Evolutionary conservation across 2,888 invertebrate species (phyloP).

Genomic region (Lathronympha strigana): DNA sequence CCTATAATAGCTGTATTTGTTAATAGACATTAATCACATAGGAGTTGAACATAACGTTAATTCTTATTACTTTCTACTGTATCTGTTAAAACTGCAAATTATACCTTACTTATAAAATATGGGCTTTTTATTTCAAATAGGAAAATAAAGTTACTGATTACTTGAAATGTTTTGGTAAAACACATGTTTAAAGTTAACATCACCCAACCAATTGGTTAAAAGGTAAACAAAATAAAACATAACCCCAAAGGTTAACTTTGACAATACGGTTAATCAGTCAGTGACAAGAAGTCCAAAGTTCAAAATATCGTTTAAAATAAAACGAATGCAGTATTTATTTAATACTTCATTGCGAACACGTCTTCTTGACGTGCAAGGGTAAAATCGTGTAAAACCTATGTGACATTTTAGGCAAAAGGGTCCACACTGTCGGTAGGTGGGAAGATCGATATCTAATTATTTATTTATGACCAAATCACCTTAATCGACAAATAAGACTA

Average conservation of each 20-base stretch:
- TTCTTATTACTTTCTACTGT: no score
- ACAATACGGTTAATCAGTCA: conserved; percentile 20
- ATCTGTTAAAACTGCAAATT: neutral
- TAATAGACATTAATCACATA: no score
- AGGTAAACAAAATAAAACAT: conserved; percentile 13
- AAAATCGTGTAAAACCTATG: neutral
- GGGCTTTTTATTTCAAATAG: neutral
- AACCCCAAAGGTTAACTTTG: conserved; percentile 4
- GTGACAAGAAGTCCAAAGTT: conserved; percentile 18
- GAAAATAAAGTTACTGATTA: neutral
- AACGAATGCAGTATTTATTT: conserved; percentile 3
- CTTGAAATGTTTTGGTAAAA: neutral
- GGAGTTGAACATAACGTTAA: neutral
- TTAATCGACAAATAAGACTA: no score
- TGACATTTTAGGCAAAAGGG: no score
- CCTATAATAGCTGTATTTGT: neutral
- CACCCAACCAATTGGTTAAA: neutral
- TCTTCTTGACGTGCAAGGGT: neutral
- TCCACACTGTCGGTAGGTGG: no score
- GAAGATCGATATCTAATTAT: no score
- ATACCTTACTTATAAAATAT: neutral
- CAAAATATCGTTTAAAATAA: conserved; percentile 1
- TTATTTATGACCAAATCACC: no score
- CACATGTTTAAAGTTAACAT: neutral
- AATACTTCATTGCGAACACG: neutral